phyloP scores from a whole-genome alignment of 1,140 invertebrate genomes.

The Anagrus nilaparvatae region DNA sequence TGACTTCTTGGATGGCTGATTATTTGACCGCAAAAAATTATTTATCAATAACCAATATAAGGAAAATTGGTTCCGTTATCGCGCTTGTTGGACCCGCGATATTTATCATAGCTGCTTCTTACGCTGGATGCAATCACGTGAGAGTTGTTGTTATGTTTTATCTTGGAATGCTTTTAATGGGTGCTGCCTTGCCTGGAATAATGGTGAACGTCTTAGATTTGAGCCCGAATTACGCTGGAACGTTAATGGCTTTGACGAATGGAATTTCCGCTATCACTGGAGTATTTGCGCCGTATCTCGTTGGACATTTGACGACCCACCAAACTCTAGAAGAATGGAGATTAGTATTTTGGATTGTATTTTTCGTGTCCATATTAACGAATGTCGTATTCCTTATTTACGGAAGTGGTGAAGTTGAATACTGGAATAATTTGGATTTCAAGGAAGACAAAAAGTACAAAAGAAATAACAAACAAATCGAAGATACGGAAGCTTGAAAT shows the following conservation, averaged over 20 bases:
- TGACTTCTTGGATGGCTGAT: conserved; percentile 57
- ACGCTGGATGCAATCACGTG: conserved; percentile 61
- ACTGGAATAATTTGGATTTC: conserved; percentile 50
- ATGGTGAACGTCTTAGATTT: conserved; percentile 76
- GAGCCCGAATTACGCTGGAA: conserved; percentile 71
- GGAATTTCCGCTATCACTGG: conserved; percentile 73
- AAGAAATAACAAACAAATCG: conserved; percentile 11
- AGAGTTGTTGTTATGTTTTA: conserved; percentile 57
- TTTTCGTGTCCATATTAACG: conserved; percentile 60
- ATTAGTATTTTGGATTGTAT: conserved; percentile 71
- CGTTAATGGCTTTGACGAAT: conserved; percentile 75
- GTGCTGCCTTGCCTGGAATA: conserved; percentile 53
- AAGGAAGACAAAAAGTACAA: conserved; percentile 9
- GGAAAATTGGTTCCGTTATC: conserved; percentile 65
- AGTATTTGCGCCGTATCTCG: conserved; percentile 66
- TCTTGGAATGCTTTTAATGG: conserved; percentile 62
- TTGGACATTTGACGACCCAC: conserved; percentile 64
- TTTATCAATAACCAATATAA: conserved; percentile 49
- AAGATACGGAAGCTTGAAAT: too few species aligned
- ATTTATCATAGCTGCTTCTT: conserved; percentile 69
- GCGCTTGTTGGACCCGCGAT: conserved; percentile 65
- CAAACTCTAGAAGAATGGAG: conserved; percentile 66
- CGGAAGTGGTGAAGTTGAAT: conserved; percentile 60
- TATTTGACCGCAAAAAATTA: conserved; percentile 49
- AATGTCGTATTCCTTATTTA: conserved; percentile 63